Evolutionary conservation across 2,888 invertebrate species (phyloP).

Genomic region (Scaeva pyrastri): DNA sequence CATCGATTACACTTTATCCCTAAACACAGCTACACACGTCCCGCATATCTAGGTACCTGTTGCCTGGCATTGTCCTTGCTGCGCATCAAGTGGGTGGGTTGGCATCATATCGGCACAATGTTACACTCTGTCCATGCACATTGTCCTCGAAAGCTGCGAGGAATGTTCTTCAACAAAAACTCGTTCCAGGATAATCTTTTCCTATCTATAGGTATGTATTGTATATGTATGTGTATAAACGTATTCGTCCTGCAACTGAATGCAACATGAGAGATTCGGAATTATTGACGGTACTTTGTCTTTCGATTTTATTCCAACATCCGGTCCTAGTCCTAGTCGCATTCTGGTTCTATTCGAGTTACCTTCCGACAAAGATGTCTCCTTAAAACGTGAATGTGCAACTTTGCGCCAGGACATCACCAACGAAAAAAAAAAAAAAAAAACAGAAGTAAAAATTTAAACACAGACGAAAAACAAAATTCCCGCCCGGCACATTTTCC

Average conservation of each 20-base stretch:
- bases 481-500: background rate
- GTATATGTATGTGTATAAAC: no score
- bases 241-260: background rate
- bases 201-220: background rate
- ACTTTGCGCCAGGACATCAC: slow-evolving; percentile 53
- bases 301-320: slow-evolving; percentile 68
- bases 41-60: slow-evolving; percentile 50
- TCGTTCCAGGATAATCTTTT: background rate
- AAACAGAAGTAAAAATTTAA: no score
- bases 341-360: slow-evolving; percentile 26
- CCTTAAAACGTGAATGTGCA: slow-evolving; percentile 42
- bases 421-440: slow-evolving; percentile 23
- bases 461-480: slow-evolving; percentile 22
- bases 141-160: slow-evolving; percentile 27
- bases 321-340: slow-evolving; percentile 30
- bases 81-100: slow-evolving; percentile 56
- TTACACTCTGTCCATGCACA: background rate
- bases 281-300: slow-evolving; percentile 70
- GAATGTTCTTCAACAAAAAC: background rate
- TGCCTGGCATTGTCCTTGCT: slow-evolving; percentile 37
- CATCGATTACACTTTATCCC: slow-evolving; percentile 55
- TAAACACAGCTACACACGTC: background rate
- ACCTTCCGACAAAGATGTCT: slow-evolving; percentile 18
- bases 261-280: slow-evolving; percentile 50
- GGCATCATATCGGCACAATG: background rate